Evolutionary conservation across 2,113 vertebrate species (phyloP).

Genomic region (Pogona vitticeps): DNA sequence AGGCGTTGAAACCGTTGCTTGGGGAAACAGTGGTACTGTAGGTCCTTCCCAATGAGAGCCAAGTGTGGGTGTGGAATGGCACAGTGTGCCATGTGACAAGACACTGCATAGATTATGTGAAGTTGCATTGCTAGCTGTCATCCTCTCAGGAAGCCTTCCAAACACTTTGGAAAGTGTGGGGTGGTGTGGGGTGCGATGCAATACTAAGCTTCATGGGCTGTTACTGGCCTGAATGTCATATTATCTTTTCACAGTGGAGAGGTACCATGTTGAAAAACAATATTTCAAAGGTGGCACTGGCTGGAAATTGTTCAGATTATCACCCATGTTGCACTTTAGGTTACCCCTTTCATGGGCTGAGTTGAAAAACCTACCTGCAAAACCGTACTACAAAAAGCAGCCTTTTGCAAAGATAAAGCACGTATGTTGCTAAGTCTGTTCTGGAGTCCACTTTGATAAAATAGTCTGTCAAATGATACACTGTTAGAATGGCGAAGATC

Average conservation of each 20-base stretch:
- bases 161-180: slow-evolving; percentile 5
- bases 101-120: slow-evolving; percentile 58
- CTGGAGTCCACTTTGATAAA: slow-evolving; percentile 54
- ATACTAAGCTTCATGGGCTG: neutral
- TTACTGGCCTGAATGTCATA: slow-evolving; percentile 18
- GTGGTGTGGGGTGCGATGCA: too few species aligned
- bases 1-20: slow-evolving; percentile 36
- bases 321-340: slow-evolving; percentile 30
- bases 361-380: slow-evolving; percentile 22
- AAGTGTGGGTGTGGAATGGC: slow-evolving; percentile 63
- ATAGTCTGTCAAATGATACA: slow-evolving; percentile 50
- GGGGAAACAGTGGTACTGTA: slow-evolving; percentile 65
- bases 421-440: slow-evolving; percentile 53
- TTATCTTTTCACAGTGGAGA: slow-evolving; percentile 29
- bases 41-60: slow-evolving; percentile 42
- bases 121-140: slow-evolving; percentile 53
- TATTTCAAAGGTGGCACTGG: slow-evolving; percentile 30
- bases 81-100: slow-evolving; percentile 56
- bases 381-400: slow-evolving; percentile 49
- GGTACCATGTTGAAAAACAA: slow-evolving; percentile 61
- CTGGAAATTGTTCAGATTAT: slow-evolving; percentile 50
- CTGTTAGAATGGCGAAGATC: slow-evolving; percentile 44
- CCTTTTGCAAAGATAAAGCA: slow-evolving; percentile 47
- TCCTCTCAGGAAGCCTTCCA: slow-evolving; percentile 44
- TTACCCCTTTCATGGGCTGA: slow-evolving; percentile 16